Conservation (phyloP, 1,140 invertebrate species). For the Ridgeia piscesae region DNA sequence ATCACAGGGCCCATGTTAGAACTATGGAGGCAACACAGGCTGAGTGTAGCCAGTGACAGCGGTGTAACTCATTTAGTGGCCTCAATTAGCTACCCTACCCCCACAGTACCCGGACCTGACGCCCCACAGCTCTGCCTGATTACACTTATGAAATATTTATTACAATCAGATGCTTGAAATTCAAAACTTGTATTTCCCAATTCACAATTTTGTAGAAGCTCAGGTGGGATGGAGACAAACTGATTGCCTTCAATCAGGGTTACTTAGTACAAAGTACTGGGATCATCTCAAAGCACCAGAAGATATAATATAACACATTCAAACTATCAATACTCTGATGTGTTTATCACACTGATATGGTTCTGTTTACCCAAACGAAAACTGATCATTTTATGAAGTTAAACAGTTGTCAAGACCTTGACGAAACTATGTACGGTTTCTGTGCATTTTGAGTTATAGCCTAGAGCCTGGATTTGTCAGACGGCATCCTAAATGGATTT, state of each 20-base stretch:
- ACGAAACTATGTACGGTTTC: not conserved
- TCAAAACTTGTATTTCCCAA: not conserved
- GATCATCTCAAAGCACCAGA: not conserved
- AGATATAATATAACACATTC: not conserved
- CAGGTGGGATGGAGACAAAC: not conserved
- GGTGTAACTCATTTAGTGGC: not conserved
- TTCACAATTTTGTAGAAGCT: not conserved
- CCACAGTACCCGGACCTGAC: not conserved
- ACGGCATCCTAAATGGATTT: not conserved
- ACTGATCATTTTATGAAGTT: no score
- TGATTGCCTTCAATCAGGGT: not conserved
- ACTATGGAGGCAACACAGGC: no score
- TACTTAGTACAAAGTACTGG: not conserved
- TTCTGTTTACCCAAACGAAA: no score
- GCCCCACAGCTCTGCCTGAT: not conserved
- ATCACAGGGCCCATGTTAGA: no score
- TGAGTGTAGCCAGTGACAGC: no score
- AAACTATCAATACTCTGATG: no score
- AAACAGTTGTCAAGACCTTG: no score
- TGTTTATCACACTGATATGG: no score
- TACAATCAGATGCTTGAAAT: not conserved
- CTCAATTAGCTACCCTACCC: not conserved
- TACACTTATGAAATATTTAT: not conserved
- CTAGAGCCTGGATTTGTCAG: not conserved
- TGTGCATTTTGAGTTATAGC: not conserved